Evolutionary conservation across 2,113 vertebrate species (phyloP), one percentile per base, ranked within the genome.

Genomic region (Malurus elegans): DNA sequence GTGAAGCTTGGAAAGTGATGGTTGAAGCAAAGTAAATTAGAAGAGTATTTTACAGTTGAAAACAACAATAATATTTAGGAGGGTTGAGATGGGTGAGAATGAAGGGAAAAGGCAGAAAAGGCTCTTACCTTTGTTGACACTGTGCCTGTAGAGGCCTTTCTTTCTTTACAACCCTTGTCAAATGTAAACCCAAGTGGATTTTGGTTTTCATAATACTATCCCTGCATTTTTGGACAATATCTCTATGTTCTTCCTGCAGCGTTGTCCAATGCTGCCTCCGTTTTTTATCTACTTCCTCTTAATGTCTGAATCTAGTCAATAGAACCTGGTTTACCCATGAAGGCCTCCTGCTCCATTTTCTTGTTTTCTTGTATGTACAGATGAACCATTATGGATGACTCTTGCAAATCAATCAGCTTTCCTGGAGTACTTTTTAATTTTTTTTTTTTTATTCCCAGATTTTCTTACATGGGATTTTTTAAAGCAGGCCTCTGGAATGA

Each of bases 401-500:
- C 7, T 32, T 67, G 20, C 67, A 88, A 81, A 53, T 20, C 12
- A 70, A 36, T 9, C 15, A 66, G 21, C 1, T 51, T 81, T 76
- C 26, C 16, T 47, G 32, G 2, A 83, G 2, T 15, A 5, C 1
- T 23, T 38, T 40, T 66, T 29, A 38, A 38, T 29, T 24, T 47
- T 47, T 31, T 12, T 4, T 4, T 4, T 7, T 62, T 73, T n/a
- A 24, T 8, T 1, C 6, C 40, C 1, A 1, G 25, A 8, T 4
- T 48, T 2, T 31, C 57, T 66, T 65, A 23, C 8, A 62, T 13
- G 16, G 18, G 8, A n/a, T n/a, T 74, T 4, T 85, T 78, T 31
- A 32, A 62, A 74, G 14, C 6, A 74, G 19, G 14, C 4, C 4
- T 7, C 25, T 79, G 71, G 82, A 86, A 47, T 15, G 3, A 8